Conservation (phyloP, 2,113 vertebrate species). For the Tympanuchus pallidicinctus region DNA sequence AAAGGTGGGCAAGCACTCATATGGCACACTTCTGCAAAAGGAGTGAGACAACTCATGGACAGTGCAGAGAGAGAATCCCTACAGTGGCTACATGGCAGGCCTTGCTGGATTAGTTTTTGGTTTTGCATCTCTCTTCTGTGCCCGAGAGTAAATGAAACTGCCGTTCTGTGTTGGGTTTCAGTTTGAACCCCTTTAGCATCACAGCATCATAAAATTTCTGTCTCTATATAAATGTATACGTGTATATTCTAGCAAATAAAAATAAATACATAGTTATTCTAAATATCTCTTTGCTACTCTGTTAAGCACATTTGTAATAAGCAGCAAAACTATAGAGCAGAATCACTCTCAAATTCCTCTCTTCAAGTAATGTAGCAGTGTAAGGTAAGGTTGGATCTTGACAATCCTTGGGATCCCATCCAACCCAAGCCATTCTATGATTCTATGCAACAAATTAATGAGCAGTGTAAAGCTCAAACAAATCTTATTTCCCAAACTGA, state of each 20-base stretch:
- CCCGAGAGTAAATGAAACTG: not conserved
- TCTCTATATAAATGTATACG: fast-evolving
- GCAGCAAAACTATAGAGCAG: not conserved
- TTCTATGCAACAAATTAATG: not conserved
- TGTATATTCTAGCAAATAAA: not conserved
- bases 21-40: constrained; percentile 77
- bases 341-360: not conserved
- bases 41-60: not conserved
- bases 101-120: not conserved
- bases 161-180: not conserved
- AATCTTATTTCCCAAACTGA: not conserved
- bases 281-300: not conserved
- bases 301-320: not conserved
- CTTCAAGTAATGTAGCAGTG: fast-evolving
- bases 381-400: too few relatives aligned
- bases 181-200: not conserved
- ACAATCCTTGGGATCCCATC: too few relatives aligned
- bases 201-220: not conserved
- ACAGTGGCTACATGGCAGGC: not conserved
- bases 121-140: not conserved
- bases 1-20: constrained; percentile 87
- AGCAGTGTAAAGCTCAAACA: not conserved
- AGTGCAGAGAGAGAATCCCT: not conserved
- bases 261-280: not conserved
- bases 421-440: too few relatives aligned